Conservation (phyloP, 2,888 invertebrate genomes). For the Cosmopolites sordidus region DNA sequence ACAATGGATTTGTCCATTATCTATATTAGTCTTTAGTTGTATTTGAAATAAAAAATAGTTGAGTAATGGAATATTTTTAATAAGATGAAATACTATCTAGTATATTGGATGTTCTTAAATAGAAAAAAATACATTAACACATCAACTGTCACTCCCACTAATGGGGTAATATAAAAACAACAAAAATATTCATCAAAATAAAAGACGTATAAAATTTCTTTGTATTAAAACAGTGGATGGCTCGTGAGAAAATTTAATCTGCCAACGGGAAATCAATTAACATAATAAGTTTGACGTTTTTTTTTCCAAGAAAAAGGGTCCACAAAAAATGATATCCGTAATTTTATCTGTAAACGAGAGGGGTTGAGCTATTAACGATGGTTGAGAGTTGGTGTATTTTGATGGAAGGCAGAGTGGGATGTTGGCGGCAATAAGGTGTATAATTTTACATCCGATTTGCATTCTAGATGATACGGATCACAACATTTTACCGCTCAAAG, state of each 20-base stretch:
- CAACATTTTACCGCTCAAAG: constrained; percentile 47
- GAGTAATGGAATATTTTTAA: too few species aligned
- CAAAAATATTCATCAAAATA: background rate
- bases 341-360: constrained; percentile 24
- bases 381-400: constrained; percentile 30
- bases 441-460: constrained; percentile 50
- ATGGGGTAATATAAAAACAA: background rate
- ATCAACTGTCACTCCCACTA: background rate
- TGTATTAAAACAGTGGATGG: background rate
- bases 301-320: constrained; percentile 2
- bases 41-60: too few species aligned
- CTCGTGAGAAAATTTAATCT: constrained; percentile 16
- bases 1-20: too few species aligned
- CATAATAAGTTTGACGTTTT: constrained; percentile 15
- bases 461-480: constrained; percentile 48
- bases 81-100: too few species aligned
- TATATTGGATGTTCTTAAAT: too few species aligned
- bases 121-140: background rate
- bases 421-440: constrained; percentile 46
- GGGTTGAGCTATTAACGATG: constrained; percentile 27
- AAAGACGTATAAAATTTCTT: background rate
- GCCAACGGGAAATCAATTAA: constrained; percentile 19
- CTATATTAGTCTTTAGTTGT: too few species aligned
- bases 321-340: constrained; percentile 24
- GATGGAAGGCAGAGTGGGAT: constrained; percentile 27